These are phyloP conservation scores for Temnothorax ravouxi DNA, from an alignment of 2,888 invertebrate species.

Conservation along the genomic window DNA sequence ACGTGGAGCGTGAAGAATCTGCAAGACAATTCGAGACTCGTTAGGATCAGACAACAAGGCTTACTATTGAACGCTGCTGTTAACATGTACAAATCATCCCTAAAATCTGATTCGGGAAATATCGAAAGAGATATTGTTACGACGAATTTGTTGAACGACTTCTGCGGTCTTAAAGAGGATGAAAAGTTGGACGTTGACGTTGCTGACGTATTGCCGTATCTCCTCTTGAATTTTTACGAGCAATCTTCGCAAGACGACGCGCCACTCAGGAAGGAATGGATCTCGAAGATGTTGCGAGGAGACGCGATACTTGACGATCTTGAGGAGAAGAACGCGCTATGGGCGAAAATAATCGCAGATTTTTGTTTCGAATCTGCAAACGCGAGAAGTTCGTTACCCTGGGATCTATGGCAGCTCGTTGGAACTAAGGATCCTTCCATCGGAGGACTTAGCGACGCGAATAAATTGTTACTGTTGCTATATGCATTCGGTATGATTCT, in stretches of 20 bases:
- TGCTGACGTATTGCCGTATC: slow-evolving; percentile 78
- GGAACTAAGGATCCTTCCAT: background rate
- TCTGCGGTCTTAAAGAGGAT: slow-evolving; percentile 58
- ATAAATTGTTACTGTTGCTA: slow-evolving; percentile 86
- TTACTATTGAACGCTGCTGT: slow-evolving; percentile 82
- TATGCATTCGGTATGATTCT: background rate
- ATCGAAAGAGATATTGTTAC: slow-evolving; percentile 23
- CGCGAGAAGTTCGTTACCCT: slow-evolving; percentile 67
- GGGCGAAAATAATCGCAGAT: slow-evolving; percentile 67
- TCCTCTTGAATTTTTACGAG: slow-evolving; percentile 86
- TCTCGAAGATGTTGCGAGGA: slow-evolving; percentile 61
- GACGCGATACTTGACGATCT: slow-evolving; percentile 47
- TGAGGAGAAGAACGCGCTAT: slow-evolving; percentile 60
- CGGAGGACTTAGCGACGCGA: slow-evolving; percentile 76
- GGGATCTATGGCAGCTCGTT: slow-evolving; percentile 74
- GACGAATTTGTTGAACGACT: slow-evolving; percentile 75
- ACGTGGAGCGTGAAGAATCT: slow-evolving; percentile 87
- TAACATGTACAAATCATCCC: slow-evolving; percentile 40
- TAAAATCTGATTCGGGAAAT: slow-evolving; percentile 37
- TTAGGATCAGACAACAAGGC: slow-evolving; percentile 88
- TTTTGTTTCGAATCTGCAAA: slow-evolving; percentile 61
- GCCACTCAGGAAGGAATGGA: slow-evolving; percentile 81
- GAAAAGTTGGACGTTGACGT: slow-evolving; percentile 41
- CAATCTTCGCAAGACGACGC: slow-evolving; percentile 84
- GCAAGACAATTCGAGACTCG: slow-evolving; percentile 87